Base-by-base conservation (phyloP, 2,113 vertebrate species). In the Thinocorus orbignyianus region DNA sequence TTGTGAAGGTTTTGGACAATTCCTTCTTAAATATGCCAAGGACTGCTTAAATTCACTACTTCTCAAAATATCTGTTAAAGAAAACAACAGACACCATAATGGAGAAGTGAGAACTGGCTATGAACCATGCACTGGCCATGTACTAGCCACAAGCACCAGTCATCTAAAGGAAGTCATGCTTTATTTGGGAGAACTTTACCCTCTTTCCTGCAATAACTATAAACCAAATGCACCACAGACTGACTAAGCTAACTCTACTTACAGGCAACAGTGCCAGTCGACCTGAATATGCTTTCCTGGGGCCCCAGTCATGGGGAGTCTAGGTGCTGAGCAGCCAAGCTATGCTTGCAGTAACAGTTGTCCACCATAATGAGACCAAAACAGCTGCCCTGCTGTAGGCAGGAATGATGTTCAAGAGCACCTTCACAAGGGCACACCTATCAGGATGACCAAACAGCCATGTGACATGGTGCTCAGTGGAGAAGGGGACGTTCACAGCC, bases 261-360 rank as follows among this genome's bases (percentile, higher is more conserved):
- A 30, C 1, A 9, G 13, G 11, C 13, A 49, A 13, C 19, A 37
- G 13, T 42, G 65, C 33, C 7, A 7, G 22, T 30, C 1, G 17
- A 5, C 24, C 11, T n/a, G 19, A 71, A 68, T 4, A 17, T 81
- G 10, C 19, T 44, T 33, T 77, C 12, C 18, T 54, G 30, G 5
- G 10, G 17, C n/a, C 2, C 1, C 23, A 74, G 9, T 35, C 33
- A 64, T 0, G 1, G 48, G 19, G 5, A 22, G 1, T 71, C 3
- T 22, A 35, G 6, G 11, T 66, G 10, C 22, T 44, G 13, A 81
- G 35, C 6, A 86, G 10, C 3, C 2, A 16, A 14, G 5, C 4
- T 57, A 31, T 62, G 7, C 6, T 79, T 74, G 17, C 18, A 84
- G 44, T 8, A 86, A 6, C 0, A 20, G 22, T 13, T 11, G 1